Conservation (phyloP, 2,113 vertebrate species). For the Actenoides hombroni region DNA sequence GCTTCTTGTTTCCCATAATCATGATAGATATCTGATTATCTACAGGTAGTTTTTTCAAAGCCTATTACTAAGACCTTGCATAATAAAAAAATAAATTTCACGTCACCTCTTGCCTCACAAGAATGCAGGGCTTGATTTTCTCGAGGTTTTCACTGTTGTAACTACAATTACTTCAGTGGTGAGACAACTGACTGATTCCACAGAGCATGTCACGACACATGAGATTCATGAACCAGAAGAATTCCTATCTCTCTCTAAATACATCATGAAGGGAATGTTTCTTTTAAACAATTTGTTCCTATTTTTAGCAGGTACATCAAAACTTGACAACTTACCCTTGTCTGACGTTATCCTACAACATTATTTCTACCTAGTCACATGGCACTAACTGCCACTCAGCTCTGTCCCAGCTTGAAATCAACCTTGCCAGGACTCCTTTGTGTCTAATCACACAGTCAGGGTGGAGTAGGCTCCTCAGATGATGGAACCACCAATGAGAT, state of each 20-base stretch:
- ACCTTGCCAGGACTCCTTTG: not conserved
- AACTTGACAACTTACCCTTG: not conserved
- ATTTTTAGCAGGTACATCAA: not conserved
- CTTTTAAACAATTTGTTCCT: not conserved
- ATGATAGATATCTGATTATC: not conserved
- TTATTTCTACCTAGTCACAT: not conserved
- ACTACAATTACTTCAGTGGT: not conserved
- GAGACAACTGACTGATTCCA: not conserved
- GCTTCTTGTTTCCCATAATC: not conserved
- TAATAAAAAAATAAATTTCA: not conserved
- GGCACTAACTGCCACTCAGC: not conserved
- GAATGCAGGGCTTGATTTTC: not conserved
- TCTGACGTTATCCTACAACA: not conserved
- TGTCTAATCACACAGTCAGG: not conserved
- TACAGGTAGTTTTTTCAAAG: not conserved
- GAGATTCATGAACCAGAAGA: not conserved
- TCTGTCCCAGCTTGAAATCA: not conserved
- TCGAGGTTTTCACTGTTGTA: not conserved
- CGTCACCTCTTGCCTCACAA: not conserved
- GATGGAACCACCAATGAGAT: not conserved
- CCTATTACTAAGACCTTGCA: not conserved
- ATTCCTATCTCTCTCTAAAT: not conserved
- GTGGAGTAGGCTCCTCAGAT: not conserved
- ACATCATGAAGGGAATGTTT: not conserved
- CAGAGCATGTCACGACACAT: not conserved